Base-by-base conservation (phyloP, 2,888 invertebrate species). In the Tridacna gigas region DNA sequence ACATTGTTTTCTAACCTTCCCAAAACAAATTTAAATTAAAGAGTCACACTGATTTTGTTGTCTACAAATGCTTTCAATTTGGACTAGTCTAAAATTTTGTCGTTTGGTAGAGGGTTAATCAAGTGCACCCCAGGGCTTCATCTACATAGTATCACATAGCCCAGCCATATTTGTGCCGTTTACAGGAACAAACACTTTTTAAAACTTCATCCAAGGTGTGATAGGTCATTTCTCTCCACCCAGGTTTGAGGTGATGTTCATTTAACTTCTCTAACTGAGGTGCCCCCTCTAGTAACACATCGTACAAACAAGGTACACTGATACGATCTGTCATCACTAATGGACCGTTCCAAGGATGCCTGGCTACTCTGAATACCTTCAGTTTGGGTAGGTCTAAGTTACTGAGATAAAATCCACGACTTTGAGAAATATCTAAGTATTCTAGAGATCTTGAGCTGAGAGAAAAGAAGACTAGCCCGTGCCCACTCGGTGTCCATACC, bases 401-500 rank as follows among this genome's bases (percentile, higher is more conserved):
- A 47, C 89, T 83, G 18, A 94, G 83, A 82, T 94, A 93, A 84
- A 94, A 93, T 37, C 94, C 94, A 26, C 93, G 89, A 81, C 94
- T 94, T 83, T 93, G 93, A 13, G 94, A 94, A 11, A 94, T 90
- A 82, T 94, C 94, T 28, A 94, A 88, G 78, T 92, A 92, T 69
- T 91, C 89, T n/a, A 94, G 77, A 18, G 92, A 91, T 26, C 86
- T 83, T 18, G 94, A 93, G 37, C 84, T 77, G 37, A 94, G 82
- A 12, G 85, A 75, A 88, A 92, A 94, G 26, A 92, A 86, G 26
- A 90, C 84, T 71, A 94, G 88, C 15, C 93, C 93, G 22, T 88
- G 86, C 7, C 92, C 93, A 79, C 92, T 93, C 18, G 94, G 93
- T 18, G 93, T 92, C 94, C 94, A 94, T 9, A 94, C 93, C 86